These are phyloP conservation scores for Acronicta alni DNA, from an alignment of 2,888 invertebrate species.

Conservation along the genomic window DNA sequence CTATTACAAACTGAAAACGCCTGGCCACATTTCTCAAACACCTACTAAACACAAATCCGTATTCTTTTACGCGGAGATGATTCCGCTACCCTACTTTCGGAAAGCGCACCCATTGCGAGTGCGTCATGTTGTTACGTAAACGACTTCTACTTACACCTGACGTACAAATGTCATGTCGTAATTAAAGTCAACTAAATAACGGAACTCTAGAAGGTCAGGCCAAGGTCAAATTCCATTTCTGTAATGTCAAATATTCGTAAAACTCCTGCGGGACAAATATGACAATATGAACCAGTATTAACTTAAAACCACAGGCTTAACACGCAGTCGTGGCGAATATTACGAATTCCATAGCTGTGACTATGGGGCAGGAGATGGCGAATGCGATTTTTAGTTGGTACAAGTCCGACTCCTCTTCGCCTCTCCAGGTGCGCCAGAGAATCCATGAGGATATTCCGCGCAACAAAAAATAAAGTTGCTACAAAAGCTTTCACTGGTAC, in stretches of 20 bases:
- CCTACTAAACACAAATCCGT: slow-evolving; percentile 7
- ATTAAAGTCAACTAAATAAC: slow-evolving; percentile 51
- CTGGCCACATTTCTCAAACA: neutral
- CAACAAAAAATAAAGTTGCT: too few relatives aligned
- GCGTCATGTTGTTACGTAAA: slow-evolving; percentile 55
- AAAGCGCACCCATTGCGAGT: slow-evolving; percentile 17
- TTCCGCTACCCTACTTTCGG: slow-evolving; percentile 1
- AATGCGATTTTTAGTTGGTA: too few relatives aligned
- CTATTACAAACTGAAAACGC: too few relatives aligned
- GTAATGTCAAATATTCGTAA: slow-evolving; percentile 32
- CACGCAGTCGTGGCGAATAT: too few relatives aligned
- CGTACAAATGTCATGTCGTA: slow-evolving; percentile 46
- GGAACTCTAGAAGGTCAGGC: slow-evolving; percentile 47
- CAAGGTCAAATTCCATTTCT: slow-evolving; percentile 46
- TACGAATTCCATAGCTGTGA: too few relatives aligned
- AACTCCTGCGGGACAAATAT: slow-evolving; percentile 25
- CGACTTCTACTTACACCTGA: slow-evolving; percentile 45
- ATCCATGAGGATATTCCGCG: too few relatives aligned
- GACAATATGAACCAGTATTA: neutral
- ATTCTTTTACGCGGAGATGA: slow-evolving; percentile 13
- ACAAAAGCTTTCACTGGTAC: too few relatives aligned
- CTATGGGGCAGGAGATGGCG: too few relatives aligned
- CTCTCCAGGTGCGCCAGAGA: too few relatives aligned
- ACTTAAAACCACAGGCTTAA: too few relatives aligned
- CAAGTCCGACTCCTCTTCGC: too few relatives aligned